These are phyloP conservation scores for Globia sparganii DNA, from an alignment of 2,888 invertebrate species.

Conservation along the genomic window DNA sequence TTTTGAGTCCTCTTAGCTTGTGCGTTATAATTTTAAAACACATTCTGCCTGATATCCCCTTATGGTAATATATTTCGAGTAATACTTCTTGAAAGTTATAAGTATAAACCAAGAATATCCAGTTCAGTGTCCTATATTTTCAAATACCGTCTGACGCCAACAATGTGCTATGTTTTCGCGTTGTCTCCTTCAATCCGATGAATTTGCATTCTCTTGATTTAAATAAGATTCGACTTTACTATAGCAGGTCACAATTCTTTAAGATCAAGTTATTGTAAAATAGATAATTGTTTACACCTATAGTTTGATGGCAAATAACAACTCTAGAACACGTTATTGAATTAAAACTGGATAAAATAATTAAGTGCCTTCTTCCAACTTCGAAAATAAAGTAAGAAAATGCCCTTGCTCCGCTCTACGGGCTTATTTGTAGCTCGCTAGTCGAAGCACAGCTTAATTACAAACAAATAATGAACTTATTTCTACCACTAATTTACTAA, in stretches of 20 bases:
- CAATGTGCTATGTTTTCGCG: neutral
- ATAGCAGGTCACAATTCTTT: neutral
- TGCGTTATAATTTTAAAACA: slow-evolving; percentile 1
- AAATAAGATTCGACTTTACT: neutral
- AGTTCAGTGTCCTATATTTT: slow-evolving; percentile 11
- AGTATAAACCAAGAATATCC: slow-evolving; percentile 4
- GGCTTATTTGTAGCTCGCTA: slow-evolving; percentile 47
- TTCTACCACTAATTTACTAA: slow-evolving; percentile 29
- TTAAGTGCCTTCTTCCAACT: slow-evolving; percentile 33
- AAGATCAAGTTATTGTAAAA: neutral
- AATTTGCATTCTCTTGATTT: neutral
- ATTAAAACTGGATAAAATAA: slow-evolving; percentile 43
- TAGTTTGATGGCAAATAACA: slow-evolving; percentile 4
- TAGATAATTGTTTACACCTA: neutral
- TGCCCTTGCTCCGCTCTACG: slow-evolving; percentile 17
- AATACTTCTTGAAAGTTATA: slow-evolving; percentile 8
- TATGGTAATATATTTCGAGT: neutral
- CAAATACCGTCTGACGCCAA: slow-evolving; percentile 5
- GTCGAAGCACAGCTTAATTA: slow-evolving; percentile 44
- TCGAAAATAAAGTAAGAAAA: slow-evolving; percentile 44
- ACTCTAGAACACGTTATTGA: slow-evolving; percentile 26
- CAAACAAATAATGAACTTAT: slow-evolving; percentile 45
- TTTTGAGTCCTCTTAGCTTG: neutral
- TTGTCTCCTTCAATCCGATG: neutral
- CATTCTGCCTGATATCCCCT: neutral